Base-by-base conservation (phyloP, 2,113 vertebrate genomes). In the Poeciliopsis prolifica region DNA sequence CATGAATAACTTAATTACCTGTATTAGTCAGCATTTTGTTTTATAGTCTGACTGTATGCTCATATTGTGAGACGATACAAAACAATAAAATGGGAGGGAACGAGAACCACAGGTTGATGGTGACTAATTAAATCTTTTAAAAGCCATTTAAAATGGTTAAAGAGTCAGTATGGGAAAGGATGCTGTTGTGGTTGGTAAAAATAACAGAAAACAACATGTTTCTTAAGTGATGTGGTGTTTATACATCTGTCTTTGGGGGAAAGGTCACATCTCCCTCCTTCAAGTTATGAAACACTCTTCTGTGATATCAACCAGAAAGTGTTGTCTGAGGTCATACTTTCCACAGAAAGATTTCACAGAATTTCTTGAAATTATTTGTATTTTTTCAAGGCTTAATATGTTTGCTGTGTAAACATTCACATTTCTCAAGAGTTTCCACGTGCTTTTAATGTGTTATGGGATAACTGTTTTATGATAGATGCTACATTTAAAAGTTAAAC, bases 341-440 rank as follows among this genome's bases (percentile, higher is more conserved):
- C 15, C n/a, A 4, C 10, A 33, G 31, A 42, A 73, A 24, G 42
- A 70, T 14, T n/a, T 63, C 17, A n/a, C 15, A 5, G 15, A 35
- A 58, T 58, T 24, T 28, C 35, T 54, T 54, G 8, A 58, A 58
- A 66, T 14, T n/a, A 62, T 65, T 63, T 37, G 37, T 24, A 51
- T 44, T 24, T 10, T 81, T 83, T 72, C 35, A 58, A 48, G 6
- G 72, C 3, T 66, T 72, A 24, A 70, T 17, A 3, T 15, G 3
- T 15, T 74, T 40, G 74, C 35, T 51, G 28, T 65, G 75, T 33
- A 72, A 78, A 65, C 7, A 61, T 30, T 24, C n/a, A 3, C 26
- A 17, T 87, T 87, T 71, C 78, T 82, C 61, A 76, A 80, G 48
- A 65, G 33, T 70, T 86, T 19, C 7, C 3, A 37, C 31, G 8